Evolutionary conservation across 2,797 vertebrate genomes (phyloP), one percentile per base, ranked within the genome.

Genomic region (Enteromius unitaeniatus): DNA sequence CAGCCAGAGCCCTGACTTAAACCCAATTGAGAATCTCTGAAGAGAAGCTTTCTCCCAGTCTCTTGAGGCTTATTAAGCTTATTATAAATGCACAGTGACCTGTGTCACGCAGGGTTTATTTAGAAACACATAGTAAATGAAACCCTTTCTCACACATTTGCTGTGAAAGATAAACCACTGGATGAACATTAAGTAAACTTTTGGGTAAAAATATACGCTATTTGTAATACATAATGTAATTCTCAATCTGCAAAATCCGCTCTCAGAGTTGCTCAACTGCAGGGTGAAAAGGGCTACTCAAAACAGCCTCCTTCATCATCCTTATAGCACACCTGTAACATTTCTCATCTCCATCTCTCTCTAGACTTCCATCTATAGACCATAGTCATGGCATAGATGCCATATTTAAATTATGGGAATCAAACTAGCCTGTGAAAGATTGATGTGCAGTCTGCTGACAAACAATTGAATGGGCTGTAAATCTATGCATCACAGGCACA

Each of bases 261-360:
- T 68, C 2, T 65, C 62, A 17, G 21, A 55, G 31, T 31, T 19
- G 8, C 31, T 69, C 23, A 70, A 34, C 49, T 55, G 14, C 23
- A 58, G 11, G 47, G 21, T 42, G 78, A 68, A 79, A 9, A 79
- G 31, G 78, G 8, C 31, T 68, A 13, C 45, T 51, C 49, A 49
- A 79, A 34, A 79, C 19, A 21, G 11, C n/a, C 55, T 40, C 28
- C 31, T 80, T 45, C 49, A 28, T 37, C 51, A 81, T 42, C 19
- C 10, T 72, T 81, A 81, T 31, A 65, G 60, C 76, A 65, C 40
- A 78, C 34, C 75, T 78, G 23, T 45, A 47, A 58, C 26, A 60
- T 58, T 42, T 80, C 19, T 60, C 6, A 78, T 31, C 26, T 47
- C 42, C 26, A 65, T 60, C 21, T 58, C 51, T 40, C 21, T 76